Conservation (phyloP, 1,140 invertebrate genomes). For the Cecropterus lyciades region DNA sequence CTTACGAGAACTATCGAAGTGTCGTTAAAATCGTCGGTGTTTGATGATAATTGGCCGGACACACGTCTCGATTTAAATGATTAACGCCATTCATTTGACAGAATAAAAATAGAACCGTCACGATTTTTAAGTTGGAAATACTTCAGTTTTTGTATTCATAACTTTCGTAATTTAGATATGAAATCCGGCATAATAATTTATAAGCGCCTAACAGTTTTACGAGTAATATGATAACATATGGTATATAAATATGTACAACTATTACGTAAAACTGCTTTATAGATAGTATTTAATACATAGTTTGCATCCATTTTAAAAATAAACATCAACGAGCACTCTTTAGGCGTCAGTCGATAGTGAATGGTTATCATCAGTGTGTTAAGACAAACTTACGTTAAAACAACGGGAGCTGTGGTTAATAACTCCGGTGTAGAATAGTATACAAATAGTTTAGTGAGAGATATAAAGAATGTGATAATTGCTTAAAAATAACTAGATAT, state of each 20-base stretch:
- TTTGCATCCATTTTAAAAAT: neutral
- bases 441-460: neutral
- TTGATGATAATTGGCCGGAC: slow-evolving; percentile 13
- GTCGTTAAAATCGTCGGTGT: slow-evolving; percentile 35
- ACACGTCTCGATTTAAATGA: slow-evolving; percentile 27
- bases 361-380: slow-evolving; percentile 11
- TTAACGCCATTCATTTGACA: slow-evolving; percentile 27
- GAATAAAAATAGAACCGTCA: slow-evolving; percentile 23
- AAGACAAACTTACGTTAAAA: slow-evolving; percentile 15
- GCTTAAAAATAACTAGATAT: no score
- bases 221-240: slow-evolving; percentile 3
- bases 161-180: slow-evolving; percentile 11
- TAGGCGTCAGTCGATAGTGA: slow-evolving; percentile 1
- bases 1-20: slow-evolving; percentile 35
- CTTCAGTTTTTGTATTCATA: slow-evolving; percentile 13
- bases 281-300: neutral
- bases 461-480: neutral
- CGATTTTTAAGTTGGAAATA: neutral
- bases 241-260: neutral
- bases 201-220: neutral
- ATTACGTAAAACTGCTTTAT: neutral
- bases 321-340: neutral
- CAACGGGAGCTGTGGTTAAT: neutral
- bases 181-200: neutral
- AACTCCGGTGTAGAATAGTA: neutral